Conservation (phyloP, 2,888 invertebrate species). For the Cheilosia urbana region DNA sequence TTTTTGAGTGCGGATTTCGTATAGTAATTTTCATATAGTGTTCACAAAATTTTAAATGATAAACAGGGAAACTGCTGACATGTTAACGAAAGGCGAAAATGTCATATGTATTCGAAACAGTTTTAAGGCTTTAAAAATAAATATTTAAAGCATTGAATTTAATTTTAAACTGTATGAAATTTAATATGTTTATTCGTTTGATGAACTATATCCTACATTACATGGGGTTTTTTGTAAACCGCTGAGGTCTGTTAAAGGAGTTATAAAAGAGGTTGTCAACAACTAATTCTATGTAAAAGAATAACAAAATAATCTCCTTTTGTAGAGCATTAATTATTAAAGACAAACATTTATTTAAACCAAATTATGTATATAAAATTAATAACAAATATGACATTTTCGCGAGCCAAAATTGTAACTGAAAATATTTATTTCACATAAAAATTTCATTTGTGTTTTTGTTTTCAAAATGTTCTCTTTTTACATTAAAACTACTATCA, state of each 20-base stretch:
- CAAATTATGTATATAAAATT: background rate
- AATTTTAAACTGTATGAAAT: background rate
- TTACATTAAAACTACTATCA: background rate
- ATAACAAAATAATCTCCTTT: no score
- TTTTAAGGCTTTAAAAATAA: background rate
- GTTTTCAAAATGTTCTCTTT: background rate
- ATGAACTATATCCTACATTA: no score
- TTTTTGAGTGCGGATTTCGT: background rate
- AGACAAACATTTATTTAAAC: no score
- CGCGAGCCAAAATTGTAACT: constrained; percentile 20
- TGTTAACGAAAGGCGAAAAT: constrained; percentile 42
- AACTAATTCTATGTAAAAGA: no score
- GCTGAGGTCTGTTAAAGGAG: no score
- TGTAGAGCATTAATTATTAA: no score
- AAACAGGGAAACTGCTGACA: constrained; percentile 47
- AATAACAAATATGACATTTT: constrained; percentile 44
- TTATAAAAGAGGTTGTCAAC: no score
- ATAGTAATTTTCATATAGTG: constrained; percentile 2
- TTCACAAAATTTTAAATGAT: background rate
- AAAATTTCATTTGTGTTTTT: constrained; percentile 12
- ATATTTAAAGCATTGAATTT: background rate
- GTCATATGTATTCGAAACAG: constrained; percentile 21
- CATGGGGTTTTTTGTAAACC: no score
- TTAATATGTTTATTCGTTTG: no score
- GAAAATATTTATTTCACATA: constrained; percentile 61